Base-by-base conservation (phyloP, 2,797 vertebrate genomes). In the Catamblyrhynchus diadema region DNA sequence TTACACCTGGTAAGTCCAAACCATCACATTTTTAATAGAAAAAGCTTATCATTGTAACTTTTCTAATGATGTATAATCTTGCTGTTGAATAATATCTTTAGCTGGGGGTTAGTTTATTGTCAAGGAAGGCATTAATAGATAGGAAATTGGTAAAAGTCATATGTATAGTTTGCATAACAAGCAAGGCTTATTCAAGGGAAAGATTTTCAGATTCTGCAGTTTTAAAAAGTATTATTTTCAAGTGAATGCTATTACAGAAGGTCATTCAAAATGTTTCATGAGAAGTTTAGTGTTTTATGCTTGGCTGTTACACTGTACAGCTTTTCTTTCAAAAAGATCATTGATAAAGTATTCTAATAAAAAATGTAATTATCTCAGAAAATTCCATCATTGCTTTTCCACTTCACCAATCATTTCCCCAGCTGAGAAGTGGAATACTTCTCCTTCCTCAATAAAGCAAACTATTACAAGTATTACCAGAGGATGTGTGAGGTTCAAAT, bases 1-100 rank as follows among this genome's bases (percentile, higher is more conserved):
- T 99, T 98, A 99, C 99, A 95, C 98, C 99, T 98, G 99, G 99
- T 99, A 97, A 97, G 98, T 98, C 94, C n/a, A 71, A 82, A 27
- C 7, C 53, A 27, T 61, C 48, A 44, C 33, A 51, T 72, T 94
- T 90, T 48, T 82, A 23, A 57, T 59, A 75, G 47, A 66, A 82
- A 81, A 57, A 53, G 0, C 22, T 84, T 77, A 42, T 19, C 5
- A 17, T 14, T 48, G 3, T 59, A 85, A 42, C 50, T 79, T 81
- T 81, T 47, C 4, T 70, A 50, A 64, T 41, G 41, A 47, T 41
- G 6, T 24, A 28, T 39, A 53, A 61, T 56, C 60, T 24, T 90
- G n/a, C 7, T 48, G 23, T 32, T 60, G 37, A 78, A 69, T 33
- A 50, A 47, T 71, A 30, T 35, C 18, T 84, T 77, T 69, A 78